Evolutionary conservation across 1,140 invertebrate species (phyloP).

Genomic region (Heliconius melpomene): DNA sequence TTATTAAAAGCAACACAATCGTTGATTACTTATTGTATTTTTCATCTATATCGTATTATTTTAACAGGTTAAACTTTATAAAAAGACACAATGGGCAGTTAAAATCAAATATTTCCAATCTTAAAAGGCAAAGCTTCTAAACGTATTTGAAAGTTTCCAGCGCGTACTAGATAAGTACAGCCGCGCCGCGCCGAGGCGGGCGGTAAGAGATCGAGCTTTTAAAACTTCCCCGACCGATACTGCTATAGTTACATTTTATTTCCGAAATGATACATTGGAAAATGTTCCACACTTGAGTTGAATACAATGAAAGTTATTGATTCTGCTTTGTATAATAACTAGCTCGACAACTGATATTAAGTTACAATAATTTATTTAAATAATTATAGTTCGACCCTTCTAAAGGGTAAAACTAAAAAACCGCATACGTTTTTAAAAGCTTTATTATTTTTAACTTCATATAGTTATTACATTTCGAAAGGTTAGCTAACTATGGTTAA

Average conservation of each 20-base stretch:
- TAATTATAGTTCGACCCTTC: no score
- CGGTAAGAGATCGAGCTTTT: constrained; percentile 18
- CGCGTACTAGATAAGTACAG: constrained; percentile 22
- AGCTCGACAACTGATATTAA: no score
- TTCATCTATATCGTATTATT: no score
- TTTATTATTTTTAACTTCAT: no score
- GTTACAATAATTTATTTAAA: no score
- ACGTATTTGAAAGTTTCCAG: constrained; percentile 23
- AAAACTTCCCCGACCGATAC: constrained; percentile 27
- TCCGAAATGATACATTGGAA: constrained; percentile 7
- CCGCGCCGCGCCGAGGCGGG: not conserved
- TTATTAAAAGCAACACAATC: no score
- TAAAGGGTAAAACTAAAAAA: no score
- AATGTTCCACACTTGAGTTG: constrained; percentile 1
- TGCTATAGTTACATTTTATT: constrained; percentile 24
- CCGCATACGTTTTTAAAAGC: no score
- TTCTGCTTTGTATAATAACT: not conserved
- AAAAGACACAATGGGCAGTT: not conserved
- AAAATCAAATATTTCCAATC: not conserved
- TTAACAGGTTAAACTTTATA: no score
- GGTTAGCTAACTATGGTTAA: no score
- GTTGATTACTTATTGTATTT: no score
- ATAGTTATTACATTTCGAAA: no score
- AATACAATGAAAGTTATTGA: not conserved
- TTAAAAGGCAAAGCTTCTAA: constrained; percentile 14